These are phyloP conservation scores for Orthosia gracilis DNA, from an alignment of 2,888 invertebrate species.

Conservation along the genomic window DNA sequence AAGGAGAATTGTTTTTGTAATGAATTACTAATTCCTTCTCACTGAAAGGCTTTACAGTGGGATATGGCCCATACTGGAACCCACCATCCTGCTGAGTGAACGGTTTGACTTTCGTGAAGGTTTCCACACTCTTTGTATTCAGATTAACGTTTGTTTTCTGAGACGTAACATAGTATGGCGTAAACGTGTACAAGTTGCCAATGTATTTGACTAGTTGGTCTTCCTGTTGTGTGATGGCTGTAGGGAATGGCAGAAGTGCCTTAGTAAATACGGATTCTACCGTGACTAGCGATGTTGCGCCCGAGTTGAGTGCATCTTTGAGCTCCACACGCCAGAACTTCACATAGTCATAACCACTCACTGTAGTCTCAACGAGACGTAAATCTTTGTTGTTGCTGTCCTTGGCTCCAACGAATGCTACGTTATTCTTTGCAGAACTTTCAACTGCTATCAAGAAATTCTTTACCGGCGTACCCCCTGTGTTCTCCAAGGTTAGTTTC, in stretches of 20 bases:
- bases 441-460: slow-evolving; percentile 94
- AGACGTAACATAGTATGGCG: slow-evolving; percentile 95
- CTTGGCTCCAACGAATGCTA: slow-evolving; percentile 95
- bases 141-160: slow-evolving; percentile 96
- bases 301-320: slow-evolving; percentile 91
- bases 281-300: slow-evolving; percentile 91
- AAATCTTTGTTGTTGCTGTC: slow-evolving; percentile 92
- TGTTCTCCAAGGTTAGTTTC: slow-evolving; percentile 96
- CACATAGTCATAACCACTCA: slow-evolving; percentile 87
- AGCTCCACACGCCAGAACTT: slow-evolving; percentile 91
- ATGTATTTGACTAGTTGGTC: slow-evolving; percentile 97
- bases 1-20: slow-evolving; percentile 99
- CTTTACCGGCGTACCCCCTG: slow-evolving; percentile 93
- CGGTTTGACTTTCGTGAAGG: slow-evolving; percentile 96
- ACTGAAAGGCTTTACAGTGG: slow-evolving; percentile 92
- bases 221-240: slow-evolving; percentile 97
- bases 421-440: slow-evolving; percentile 90
- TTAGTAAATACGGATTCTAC: slow-evolving; percentile 95
- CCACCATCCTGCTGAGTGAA: slow-evolving; percentile 94
- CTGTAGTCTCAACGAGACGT: slow-evolving; percentile 87
- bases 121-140: slow-evolving; percentile 95
- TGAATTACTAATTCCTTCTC: slow-evolving; percentile 95
- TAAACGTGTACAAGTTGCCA: slow-evolving; percentile 96
- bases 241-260: slow-evolving; percentile 95
- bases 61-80: slow-evolving; percentile 97